phyloP scores from a whole-genome alignment of 2,113 vertebrate species.

The Elanoides forficatus region DNA sequence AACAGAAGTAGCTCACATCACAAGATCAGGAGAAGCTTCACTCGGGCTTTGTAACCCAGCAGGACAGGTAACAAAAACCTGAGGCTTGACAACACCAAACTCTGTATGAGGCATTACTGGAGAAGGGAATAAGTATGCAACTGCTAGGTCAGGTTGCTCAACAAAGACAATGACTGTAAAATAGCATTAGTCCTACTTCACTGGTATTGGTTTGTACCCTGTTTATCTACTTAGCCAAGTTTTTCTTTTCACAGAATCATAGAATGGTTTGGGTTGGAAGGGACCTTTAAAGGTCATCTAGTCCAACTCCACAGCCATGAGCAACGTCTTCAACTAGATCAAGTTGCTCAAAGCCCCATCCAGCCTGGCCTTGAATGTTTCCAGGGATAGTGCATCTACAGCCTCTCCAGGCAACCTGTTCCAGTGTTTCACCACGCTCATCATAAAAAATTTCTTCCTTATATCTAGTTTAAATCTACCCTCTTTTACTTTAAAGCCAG shows the following conservation, averaged over 20 bases:
- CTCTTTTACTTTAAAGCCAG: background rate
- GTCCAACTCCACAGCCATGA: background rate
- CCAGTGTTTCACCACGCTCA: background rate
- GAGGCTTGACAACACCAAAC: background rate
- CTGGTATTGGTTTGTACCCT: background rate
- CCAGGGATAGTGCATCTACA: background rate
- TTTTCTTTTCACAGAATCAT: background rate
- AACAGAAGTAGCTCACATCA: background rate
- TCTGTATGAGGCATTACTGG: background rate
- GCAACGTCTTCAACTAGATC: background rate
- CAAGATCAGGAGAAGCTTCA: background rate
- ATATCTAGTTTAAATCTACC: background rate
- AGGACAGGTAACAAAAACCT: background rate
- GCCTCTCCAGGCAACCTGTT: background rate
- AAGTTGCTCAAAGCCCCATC: background rate
- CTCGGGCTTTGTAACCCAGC: background rate
- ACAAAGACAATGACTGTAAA: background rate
- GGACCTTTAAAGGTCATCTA: background rate
- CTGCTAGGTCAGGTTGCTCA: background rate
- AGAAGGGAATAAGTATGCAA: background rate
- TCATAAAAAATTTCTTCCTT: background rate
- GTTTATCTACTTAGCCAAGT: background rate
- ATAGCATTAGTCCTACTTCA: background rate
- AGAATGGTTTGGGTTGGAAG: background rate
- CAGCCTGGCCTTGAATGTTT: background rate